These are phyloP conservation scores for Chironomus tepperi DNA, from an alignment of 1,140 invertebrate species.

Conservation along the genomic window DNA sequence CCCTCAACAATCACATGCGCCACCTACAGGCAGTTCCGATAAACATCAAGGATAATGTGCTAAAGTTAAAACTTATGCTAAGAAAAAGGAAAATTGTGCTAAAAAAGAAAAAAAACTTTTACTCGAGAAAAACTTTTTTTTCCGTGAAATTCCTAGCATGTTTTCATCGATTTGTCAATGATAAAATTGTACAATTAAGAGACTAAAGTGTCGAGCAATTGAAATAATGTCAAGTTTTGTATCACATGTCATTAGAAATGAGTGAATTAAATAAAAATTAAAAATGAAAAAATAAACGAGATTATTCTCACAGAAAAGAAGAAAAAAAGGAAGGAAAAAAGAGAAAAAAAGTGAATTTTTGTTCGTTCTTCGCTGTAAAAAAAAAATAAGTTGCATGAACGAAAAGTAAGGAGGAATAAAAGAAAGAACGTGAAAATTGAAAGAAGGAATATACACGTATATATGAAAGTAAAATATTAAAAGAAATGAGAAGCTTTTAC, in stretches of 20 bases:
- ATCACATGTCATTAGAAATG: background rate
- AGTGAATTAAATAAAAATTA: background rate
- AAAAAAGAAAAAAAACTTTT: background rate
- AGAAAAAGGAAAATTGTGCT: slow-evolving; percentile 18
- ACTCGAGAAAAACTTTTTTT: background rate
- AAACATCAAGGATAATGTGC: background rate
- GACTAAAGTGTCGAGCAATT: background rate
- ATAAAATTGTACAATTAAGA: background rate
- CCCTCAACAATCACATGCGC: background rate
- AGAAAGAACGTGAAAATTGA: background rate
- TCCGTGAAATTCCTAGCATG: background rate
- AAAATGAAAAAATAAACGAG: background rate
- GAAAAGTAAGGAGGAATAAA: background rate
- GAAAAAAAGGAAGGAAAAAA: background rate
- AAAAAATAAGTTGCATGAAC: background rate
- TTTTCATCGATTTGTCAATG: background rate
- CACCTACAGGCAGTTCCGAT: background rate
- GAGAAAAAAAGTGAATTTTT: background rate
- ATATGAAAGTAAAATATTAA: background rate
- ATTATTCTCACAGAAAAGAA: background rate
- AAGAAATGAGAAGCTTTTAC: slow-evolving; percentile 20
- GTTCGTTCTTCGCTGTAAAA: background rate
- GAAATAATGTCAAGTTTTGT: background rate
- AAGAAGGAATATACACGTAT: background rate
- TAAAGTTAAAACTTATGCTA: background rate